A percentile compares a stretch with the other conserved stretches of the same genome.
Conservation (phyloP, 2,888 invertebrate species). For the Lasioglossum calceatum region DNA sequence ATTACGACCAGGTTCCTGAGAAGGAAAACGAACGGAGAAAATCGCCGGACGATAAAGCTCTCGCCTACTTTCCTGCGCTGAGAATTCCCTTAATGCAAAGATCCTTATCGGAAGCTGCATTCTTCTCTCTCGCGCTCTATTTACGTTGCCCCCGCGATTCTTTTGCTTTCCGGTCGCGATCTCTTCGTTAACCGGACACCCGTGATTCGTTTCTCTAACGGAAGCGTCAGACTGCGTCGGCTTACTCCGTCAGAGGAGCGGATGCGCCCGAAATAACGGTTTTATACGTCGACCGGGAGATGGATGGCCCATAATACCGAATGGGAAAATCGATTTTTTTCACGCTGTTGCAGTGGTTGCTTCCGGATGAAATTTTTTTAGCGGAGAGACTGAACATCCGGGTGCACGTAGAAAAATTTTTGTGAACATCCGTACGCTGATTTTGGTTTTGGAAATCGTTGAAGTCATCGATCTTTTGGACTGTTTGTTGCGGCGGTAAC, state of each 20-base stretch:
- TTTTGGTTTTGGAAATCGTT: not conserved
- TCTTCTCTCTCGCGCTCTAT: not conserved
- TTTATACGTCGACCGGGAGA: not conserved
- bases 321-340: not conserved
- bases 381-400: not conserved
- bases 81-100: not conserved
- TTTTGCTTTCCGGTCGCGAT: not conserved
- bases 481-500: not conserved
- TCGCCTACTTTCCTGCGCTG: not conserved
- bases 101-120: not conserved
- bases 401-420: not conserved
- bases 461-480: not conserved
- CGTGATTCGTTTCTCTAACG: not conserved
- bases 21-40: not conserved
- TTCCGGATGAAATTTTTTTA: not conserved
- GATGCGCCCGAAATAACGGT: not conserved
- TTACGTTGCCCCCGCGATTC: not conserved
- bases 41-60: not conserved
- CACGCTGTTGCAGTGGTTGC: not conserved
- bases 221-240: not conserved
- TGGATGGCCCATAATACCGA: not conserved
- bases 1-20: not conserved
- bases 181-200: slow-evolving; percentile 1
- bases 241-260: not conserved
- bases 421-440: not conserved